A percentile compares a stretch with the other conserved stretches of the same genome.
These are phyloP conservation scores for Corapipo altera DNA, from an alignment of 2,113 vertebrate genomes.

Conservation along the genomic window DNA sequence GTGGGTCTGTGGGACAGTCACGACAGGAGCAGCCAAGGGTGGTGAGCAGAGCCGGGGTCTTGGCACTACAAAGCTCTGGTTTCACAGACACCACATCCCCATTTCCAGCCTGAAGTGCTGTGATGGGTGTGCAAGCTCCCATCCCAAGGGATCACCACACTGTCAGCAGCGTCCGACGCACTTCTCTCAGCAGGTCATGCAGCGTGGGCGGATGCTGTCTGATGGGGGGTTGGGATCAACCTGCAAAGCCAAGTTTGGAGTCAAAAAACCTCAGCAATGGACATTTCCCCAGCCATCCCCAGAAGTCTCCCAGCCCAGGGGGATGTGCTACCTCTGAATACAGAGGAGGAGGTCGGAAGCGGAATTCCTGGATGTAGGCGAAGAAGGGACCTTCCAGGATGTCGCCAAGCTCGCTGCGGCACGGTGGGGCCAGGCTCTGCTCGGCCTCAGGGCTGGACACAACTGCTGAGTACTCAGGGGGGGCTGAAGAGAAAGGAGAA, in stretches of 20 bases:
- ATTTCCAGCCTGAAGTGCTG: background rate
- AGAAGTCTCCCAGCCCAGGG: background rate
- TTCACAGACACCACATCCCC: background rate
- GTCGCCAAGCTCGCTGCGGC: conserved; percentile 67
- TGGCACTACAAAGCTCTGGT: background rate
- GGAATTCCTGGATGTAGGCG: conserved; percentile 91
- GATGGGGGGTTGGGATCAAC: conserved; percentile 88
- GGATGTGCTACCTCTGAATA: conserved; percentile 85
- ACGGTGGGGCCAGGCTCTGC: conserved; percentile 31
- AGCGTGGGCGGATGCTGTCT: conserved; percentile 79
- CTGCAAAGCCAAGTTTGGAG: conserved; percentile 60
- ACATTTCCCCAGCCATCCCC: accelerated
- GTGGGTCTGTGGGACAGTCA: background rate
- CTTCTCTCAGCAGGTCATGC: conserved; percentile 91
- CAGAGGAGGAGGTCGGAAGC: conserved; percentile 88
- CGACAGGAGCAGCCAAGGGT: background rate
- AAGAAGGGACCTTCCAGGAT: conserved; percentile 84
- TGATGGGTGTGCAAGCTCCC: background rate
- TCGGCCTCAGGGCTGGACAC: conserved; percentile 77
- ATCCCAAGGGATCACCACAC: background rate
- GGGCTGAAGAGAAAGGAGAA: conserved; percentile 73
- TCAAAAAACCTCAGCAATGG: background rate
- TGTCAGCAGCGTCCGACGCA: background rate
- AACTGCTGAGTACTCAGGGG: conserved; percentile 88
- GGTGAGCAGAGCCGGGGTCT: background rate